A percentile compares a stretch with the other conserved stretches of the same genome.
These are phyloP conservation scores for Plagodis pulveraria DNA, from an alignment of 2,888 invertebrate genomes.

Conservation along the genomic window DNA sequence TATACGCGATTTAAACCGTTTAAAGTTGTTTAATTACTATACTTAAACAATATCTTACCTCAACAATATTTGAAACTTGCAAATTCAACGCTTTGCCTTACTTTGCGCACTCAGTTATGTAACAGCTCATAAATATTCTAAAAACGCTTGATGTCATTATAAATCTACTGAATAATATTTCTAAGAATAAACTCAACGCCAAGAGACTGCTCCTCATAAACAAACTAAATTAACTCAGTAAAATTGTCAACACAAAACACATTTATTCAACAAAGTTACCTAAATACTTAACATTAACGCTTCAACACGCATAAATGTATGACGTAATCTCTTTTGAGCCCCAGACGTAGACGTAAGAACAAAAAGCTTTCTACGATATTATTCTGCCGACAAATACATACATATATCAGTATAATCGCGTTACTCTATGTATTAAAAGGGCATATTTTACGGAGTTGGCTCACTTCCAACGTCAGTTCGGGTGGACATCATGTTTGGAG, in stretches of 20 bases:
- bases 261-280: constrained; percentile 4
- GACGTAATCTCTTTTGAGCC: constrained; percentile 2
- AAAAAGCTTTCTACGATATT: constrained; percentile 40
- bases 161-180: neutral
- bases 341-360: constrained; percentile 19
- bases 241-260: constrained; percentile 16
- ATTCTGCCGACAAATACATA: constrained; percentile 34
- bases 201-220: neutral
- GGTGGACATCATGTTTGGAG: constrained; percentile 5
- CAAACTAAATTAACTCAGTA: constrained; percentile 3
- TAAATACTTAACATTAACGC: constrained; percentile 13
- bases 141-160: no score
- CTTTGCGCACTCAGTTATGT: no score
- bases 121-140: no score
- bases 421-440: constrained; percentile 59
- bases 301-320: constrained; percentile 18
- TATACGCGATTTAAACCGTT: no score
- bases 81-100: no score
- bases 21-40: no score
- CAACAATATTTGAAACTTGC: no score
- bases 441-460: constrained; percentile 57
- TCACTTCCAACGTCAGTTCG: constrained; percentile 40
- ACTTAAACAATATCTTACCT: no score
- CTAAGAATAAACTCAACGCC: neutral
- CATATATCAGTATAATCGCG: constrained; percentile 60